Base-by-base conservation (phyloP, 1,140 invertebrate genomes). In the Leptinotarsa texana region DNA sequence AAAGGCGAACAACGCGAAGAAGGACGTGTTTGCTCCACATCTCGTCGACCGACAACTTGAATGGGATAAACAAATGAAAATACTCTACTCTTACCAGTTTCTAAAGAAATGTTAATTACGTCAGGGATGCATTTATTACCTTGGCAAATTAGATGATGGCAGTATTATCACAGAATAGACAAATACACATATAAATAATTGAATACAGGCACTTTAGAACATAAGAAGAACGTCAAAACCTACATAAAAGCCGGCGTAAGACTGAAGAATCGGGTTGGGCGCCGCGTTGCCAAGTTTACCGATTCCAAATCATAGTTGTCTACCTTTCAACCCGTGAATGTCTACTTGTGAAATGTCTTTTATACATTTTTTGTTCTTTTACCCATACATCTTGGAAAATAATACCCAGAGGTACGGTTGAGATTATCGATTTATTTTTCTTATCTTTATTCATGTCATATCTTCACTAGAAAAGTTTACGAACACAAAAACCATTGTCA, bases 191-290 rank as follows among this genome's bases (percentile, higher is more conserved):
- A 63, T 21, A 63, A 71, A 70, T 57, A 62, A 13, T 73, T 74
- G 61, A 72, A 72, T 73, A 73, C 57, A 78, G 77, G 77, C 77
- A 78, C 77, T 78, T 76, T 57, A 61, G 62, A 73, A 48, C 62
- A 70, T 68, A 76, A 76, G 67, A 67, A 63, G 65, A 78, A 76
- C 75, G 73, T 63, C 68, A 72, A 74, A 76, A 71, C 67, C 75
- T 73, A 71, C 49, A 42, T 49, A 62, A 51, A 80, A 81, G 80
- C 80, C 80, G 80, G 80, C 80, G 67, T 68, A 76, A 78, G 77
- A 81, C 77, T 81, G 77, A 80, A 57, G 27, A 70, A 74, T 75
- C 79, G 79, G 80, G 80, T 78, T 81, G 80, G 80, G 77, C 78
- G 51, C 51, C 4, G 69, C 51, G 51, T 57, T 57, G 51, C 51